Evolutionary conservation across 1,140 invertebrate genomes (phyloP).

Genomic region (Scaptodrosophila lebanonensis): DNA sequence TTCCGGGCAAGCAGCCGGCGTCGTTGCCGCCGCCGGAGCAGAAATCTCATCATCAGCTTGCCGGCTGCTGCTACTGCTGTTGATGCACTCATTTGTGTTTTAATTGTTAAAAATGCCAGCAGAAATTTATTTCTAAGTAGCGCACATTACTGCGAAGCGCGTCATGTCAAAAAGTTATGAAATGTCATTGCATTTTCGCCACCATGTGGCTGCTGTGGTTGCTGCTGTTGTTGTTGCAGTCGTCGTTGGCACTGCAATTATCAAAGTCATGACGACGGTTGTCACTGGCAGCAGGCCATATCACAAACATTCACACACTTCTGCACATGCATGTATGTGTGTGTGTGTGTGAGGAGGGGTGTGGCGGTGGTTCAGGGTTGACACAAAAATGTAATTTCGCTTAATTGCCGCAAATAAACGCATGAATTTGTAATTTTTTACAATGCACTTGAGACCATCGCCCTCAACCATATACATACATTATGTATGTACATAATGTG

Average conservation of each 20-base stretch:
- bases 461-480: slow-evolving; percentile 6
- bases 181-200: background rate
- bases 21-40: background rate
- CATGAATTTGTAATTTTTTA: slow-evolving; percentile 44
- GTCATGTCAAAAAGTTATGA: too few species aligned
- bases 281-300: background rate
- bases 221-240: background rate
- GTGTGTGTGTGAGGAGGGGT: too few species aligned
- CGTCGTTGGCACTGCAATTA: too few species aligned
- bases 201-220: background rate
- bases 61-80: slow-evolving; percentile 12
- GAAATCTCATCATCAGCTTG: slow-evolving; percentile 37
- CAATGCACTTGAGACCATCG: slow-evolving; percentile 34
- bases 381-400: slow-evolving; percentile 50
- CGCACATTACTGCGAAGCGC: slow-evolving; percentile 11
- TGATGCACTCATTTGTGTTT: slow-evolving; percentile 54
- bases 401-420: slow-evolving; percentile 65
- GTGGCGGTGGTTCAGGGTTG: background rate
- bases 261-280: slow-evolving; percentile 12
- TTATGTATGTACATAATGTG: too few species aligned
- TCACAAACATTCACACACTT: too few species aligned
- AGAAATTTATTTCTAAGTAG: slow-evolving; percentile 37
- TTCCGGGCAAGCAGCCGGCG: slow-evolving; percentile 55
- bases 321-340: too few species aligned
- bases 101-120: slow-evolving; percentile 57